Conservation (phyloP, 2,113 vertebrate species). For the Diadophis punctatus region DNA sequence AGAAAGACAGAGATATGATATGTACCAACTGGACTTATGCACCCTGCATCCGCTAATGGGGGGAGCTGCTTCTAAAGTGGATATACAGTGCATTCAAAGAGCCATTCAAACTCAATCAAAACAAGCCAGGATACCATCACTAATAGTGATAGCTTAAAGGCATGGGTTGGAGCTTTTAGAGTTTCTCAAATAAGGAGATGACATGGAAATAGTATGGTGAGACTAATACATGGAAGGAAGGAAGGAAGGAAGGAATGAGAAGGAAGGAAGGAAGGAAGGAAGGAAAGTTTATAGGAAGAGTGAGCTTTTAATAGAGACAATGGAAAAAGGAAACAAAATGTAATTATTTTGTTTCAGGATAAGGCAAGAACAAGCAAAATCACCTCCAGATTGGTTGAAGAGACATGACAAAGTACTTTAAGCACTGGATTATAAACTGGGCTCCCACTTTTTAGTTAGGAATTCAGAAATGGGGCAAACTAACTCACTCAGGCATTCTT, state of each 20-base stretch:
- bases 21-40: neutral
- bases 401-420: neutral
- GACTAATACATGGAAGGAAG: neutral
- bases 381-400: neutral
- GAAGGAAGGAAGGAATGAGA: neutral
- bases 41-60: neutral
- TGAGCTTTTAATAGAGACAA: neutral
- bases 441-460: neutral
- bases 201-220: neutral
- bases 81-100: neutral
- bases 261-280: too few relatives aligned
- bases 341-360: neutral
- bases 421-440: neutral
- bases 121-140: neutral
- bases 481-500: neutral
- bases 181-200: neutral
- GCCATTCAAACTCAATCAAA: neutral
- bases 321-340: neutral
- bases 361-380: neutral
- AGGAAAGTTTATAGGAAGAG: neutral
- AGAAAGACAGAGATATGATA: neutral
- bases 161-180: neutral
- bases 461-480: neutral
- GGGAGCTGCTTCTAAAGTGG: neutral
- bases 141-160: neutral